Evolutionary conservation across 2,113 vertebrate species (phyloP), one percentile per base, ranked within the genome.

Genomic region (Lepus timidus): DNA sequence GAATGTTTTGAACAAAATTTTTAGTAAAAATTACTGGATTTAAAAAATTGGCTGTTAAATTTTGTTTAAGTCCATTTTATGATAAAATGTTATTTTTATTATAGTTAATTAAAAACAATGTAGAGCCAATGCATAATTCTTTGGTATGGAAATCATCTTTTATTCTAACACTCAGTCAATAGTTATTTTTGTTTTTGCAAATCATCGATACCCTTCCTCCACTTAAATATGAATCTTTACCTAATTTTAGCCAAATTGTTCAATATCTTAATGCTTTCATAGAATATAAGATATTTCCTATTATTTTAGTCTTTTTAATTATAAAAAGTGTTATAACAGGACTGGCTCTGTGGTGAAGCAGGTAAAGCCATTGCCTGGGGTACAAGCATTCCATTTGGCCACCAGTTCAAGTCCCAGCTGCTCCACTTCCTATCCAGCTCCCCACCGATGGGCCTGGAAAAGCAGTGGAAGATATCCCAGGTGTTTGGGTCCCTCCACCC

Each of bases 21-120:
- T 75, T 71, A 93, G 39, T 62, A 93, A n/a, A 94, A 94, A 80
- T 81, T 82, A 58, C 20, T 94, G 17, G 49, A 9, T 76, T 44
- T 44, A 44, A 9, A 44, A 90, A 29, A 1, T 84, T 93, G 39
- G 25, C 33, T 52, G 74, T 65, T 82, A 44, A 20, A 20, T 73
- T 94, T 91, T 92, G 76, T 12, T 62, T 36, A 80, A 86, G 25
- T 88, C n/a, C 95, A 1, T 55, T 92, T 65, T 68, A 75, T 85
- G 61, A 86, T 67, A 76, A 86, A 82, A 33, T 81, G 23, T 16
- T 83, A 1, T 80, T 81, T 84, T 82, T 44, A 39, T 65, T 79
- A 58, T 12, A 44, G 6, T 85, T 91, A 39, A 61, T 83, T 62
- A 27, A 67, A 92, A 91, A 51, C 23, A 36, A 0, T 82, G 1